Evolutionary conservation across 1,140 invertebrate genomes (phyloP).

Genomic region (honey bee (Apis mellifera)): DNA sequence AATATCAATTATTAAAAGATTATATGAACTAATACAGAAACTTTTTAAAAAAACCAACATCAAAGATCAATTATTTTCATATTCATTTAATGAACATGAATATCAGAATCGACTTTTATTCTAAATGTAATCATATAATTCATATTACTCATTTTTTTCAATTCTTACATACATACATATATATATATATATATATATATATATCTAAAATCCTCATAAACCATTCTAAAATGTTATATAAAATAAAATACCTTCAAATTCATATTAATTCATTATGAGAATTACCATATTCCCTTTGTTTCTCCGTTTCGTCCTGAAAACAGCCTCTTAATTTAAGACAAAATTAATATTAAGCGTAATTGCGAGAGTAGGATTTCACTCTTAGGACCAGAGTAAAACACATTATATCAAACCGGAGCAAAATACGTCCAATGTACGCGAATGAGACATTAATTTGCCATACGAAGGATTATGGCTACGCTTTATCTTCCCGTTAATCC

Average conservation of each 20-base stretch:
- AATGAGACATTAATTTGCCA: slow-evolving; percentile 69
- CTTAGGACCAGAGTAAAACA: slow-evolving; percentile 38
- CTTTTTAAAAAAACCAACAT: not conserved
- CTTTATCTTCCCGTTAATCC: slow-evolving; percentile 71
- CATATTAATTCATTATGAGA: too few relatives aligned
- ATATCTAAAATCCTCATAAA: not conserved
- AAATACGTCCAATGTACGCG: slow-evolving; percentile 58
- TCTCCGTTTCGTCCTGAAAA: not conserved
- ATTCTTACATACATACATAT: too few relatives aligned
- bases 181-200: not conserved
- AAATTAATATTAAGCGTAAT: slow-evolving; percentile 59
- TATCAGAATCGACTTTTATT: too few relatives aligned
- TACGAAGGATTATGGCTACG: slow-evolving; percentile 70
- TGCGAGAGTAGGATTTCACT: slow-evolving; percentile 23
- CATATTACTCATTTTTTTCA: not conserved
- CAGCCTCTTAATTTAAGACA: slow-evolving; percentile 9
- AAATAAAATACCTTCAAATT: not conserved
- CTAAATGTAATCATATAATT: not conserved
- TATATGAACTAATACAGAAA: not conserved
- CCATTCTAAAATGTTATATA: not conserved
- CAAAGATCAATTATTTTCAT: not conserved
- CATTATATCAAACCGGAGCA: slow-evolving; percentile 40
- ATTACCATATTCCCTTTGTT: not conserved
- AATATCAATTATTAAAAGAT: not conserved
- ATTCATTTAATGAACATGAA: too few relatives aligned